Evolutionary conservation across 2,888 invertebrate genomes (phyloP).

Genomic region (Dermolepida albohirtum): DNA sequence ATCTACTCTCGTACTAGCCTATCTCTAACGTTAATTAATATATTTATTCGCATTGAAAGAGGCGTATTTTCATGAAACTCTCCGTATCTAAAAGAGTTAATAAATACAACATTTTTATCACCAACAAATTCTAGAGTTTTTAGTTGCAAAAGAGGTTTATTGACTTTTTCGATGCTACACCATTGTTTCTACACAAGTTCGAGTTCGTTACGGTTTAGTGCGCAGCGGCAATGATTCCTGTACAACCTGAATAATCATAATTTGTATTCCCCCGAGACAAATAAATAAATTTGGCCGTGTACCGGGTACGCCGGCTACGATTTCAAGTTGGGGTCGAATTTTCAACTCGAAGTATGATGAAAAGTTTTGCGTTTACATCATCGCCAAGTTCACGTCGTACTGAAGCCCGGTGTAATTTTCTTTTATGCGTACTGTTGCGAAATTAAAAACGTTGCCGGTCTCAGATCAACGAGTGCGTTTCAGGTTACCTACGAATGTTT

Average conservation of each 20-base stretch:
- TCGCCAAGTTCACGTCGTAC: background rate
- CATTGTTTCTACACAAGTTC: conserved; percentile 7
- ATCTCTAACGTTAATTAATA: no score
- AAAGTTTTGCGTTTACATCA: conserved; percentile 3
- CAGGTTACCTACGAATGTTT: conserved; percentile 12
- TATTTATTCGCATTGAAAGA: no score
- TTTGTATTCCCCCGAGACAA: conserved; percentile 58
- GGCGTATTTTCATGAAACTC: no score
- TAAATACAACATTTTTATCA: no score
- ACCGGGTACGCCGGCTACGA: conserved; percentile 12
- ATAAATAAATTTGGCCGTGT: conserved; percentile 61
- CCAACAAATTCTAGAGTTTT: no score
- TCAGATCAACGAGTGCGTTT: background rate
- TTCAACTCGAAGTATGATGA: background rate
- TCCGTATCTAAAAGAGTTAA: no score
- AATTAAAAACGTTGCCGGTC: conserved; percentile 15
- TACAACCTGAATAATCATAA: conserved; percentile 57
- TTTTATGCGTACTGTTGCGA: background rate
- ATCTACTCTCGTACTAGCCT: no score
- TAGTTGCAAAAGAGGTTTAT: no score
- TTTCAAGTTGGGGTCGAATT: conserved; percentile 12
- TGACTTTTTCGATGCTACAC: no score
- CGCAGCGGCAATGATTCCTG: conserved; percentile 31
- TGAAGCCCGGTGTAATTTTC: conserved; percentile 4
- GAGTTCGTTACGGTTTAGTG: conserved; percentile 3